A percentile compares a stretch with the other conserved stretches of the same genome.
phyloP scores from a whole-genome alignment of 2,888 invertebrate species.

The Sisyra terminalis region DNA sequence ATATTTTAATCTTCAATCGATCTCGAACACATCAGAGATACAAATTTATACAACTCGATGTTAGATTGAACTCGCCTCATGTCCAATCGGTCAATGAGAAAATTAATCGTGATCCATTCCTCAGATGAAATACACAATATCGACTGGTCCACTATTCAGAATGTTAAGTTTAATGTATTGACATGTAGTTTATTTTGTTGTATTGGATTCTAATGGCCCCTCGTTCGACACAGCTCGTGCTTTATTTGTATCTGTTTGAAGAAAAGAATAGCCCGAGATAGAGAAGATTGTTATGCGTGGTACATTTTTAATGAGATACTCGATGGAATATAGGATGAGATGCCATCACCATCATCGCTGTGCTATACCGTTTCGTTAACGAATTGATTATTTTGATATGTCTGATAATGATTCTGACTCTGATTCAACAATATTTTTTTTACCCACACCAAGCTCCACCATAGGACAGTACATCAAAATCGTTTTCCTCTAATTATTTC shows the following conservation, averaged over 20 bases:
- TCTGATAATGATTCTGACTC: no score
- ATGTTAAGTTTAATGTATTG: conserved; percentile 28
- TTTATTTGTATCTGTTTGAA: conserved; percentile 3
- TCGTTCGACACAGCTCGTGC: background rate
- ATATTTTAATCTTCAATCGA: conserved; percentile 28
- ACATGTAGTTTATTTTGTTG: conserved; percentile 27
- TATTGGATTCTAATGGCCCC: conserved; percentile 26
- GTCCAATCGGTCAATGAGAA: conserved; percentile 17
- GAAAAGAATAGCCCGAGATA: conserved; percentile 5
- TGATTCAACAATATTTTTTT: no score
- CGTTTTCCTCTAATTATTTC: no score
- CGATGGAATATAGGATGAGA: background rate
- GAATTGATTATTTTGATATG: no score
- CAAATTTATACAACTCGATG: conserved; percentile 29
- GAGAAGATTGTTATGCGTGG: conserved; percentile 2
- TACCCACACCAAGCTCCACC: no score
- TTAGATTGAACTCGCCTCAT: conserved; percentile 24
- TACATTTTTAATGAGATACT: conserved; percentile 8
- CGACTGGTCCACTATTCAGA: conserved; percentile 20
- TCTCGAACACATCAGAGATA: conserved; percentile 28
- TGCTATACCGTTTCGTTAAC: no score
- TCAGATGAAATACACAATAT: conserved; percentile 13
- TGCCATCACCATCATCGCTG: no score
- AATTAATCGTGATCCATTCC: conserved; percentile 14
- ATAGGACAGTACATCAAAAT: no score